Base-by-base conservation (phyloP, 1,140 invertebrate genomes). In the Sitophilus oryzae region DNA sequence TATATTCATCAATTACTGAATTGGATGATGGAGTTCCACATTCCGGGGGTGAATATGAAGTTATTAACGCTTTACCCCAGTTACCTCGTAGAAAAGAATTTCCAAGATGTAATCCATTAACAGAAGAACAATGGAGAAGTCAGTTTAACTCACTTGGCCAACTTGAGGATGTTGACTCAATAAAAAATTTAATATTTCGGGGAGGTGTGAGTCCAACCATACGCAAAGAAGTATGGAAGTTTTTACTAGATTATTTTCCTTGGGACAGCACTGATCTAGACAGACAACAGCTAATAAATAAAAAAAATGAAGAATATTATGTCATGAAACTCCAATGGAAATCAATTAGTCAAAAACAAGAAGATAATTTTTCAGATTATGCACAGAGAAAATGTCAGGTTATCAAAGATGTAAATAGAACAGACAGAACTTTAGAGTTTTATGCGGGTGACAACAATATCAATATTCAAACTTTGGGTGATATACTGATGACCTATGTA, bases 401-500 rank as follows among this genome's bases (percentile, higher is more conserved):
- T 60, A 95, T 98, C 65, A 99, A 99, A 76, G 96, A 99, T 77
- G 96, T 99, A 0, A 91, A 15, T 20, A 57, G 96, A 62, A 99
- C 96, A 10, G 97, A 99, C 71, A 79, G 97, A 66, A 89, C 85
- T 3, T 83, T 94, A 66, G 82, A 86, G 8, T 99, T 89, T 71
- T 99, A 88, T 73, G 82, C 86, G 20, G 93, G 93, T 1, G 91
- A 96, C 57, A 82, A 93, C 63, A 96, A 96, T 75, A 79, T 84
- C 8, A 94, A 98, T 75, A 74, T 98, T 22, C 74, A 81, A 49
- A 78, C 88, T 15, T 73, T 99, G 1, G 83, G 88, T 63, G 91
- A 97, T 67, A 92, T 99, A 66, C 77, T 99, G 1, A 96, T 98
- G 91, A 98, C 96, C 0, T 99, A 98, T 72, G 87, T 94, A n/a